Percentiles rank a stretch among this genome's conserved stretches.
phyloP scores from a whole-genome alignment of 2,888 invertebrate genomes.

The Ectemnius lituratus region DNA sequence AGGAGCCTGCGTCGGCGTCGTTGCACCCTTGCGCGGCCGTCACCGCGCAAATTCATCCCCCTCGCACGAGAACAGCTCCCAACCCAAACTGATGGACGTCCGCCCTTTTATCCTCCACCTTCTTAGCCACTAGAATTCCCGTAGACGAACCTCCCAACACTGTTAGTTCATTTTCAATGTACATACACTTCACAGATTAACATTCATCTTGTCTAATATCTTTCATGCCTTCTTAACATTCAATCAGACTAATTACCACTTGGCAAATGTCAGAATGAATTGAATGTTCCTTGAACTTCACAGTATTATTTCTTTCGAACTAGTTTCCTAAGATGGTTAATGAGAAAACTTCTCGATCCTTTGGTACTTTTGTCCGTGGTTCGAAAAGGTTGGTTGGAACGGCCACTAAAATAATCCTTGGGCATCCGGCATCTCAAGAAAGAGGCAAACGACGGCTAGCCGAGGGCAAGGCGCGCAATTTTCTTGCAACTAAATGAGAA shows the following conservation, averaged over 20 bases:
- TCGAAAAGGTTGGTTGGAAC: too few relatives aligned
- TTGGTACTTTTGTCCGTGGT: too few relatives aligned
- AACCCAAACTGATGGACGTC: constrained; percentile 36
- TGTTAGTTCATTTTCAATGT: constrained; percentile 30
- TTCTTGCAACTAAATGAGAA: constrained; percentile 74
- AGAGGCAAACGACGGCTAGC: background rate
- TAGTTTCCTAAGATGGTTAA: too few relatives aligned
- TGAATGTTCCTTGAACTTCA: too few relatives aligned
- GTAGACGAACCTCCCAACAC: constrained; percentile 13
- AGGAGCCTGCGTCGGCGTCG: constrained; percentile 70
- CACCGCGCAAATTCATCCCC: constrained; percentile 66
- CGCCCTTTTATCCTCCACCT: constrained; percentile 53
- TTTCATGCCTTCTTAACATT: too few relatives aligned
- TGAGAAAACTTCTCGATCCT: too few relatives aligned
- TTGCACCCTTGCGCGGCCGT: constrained; percentile 66
- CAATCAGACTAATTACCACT: too few relatives aligned
- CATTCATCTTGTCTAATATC: too few relatives aligned
- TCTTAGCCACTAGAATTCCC: constrained; percentile 15
- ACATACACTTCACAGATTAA: background rate
- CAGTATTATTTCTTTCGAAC: too few relatives aligned
- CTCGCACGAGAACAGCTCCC: constrained; percentile 38
- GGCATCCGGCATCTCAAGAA: constrained; percentile 42
- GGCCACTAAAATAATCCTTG: too few relatives aligned
- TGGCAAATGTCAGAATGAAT: too few relatives aligned
- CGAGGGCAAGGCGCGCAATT: constrained; percentile 59